Evolutionary conservation across 2,113 vertebrate species (phyloP), one percentile per base, ranked within the genome.

Genomic region (Gyps fulvus): DNA sequence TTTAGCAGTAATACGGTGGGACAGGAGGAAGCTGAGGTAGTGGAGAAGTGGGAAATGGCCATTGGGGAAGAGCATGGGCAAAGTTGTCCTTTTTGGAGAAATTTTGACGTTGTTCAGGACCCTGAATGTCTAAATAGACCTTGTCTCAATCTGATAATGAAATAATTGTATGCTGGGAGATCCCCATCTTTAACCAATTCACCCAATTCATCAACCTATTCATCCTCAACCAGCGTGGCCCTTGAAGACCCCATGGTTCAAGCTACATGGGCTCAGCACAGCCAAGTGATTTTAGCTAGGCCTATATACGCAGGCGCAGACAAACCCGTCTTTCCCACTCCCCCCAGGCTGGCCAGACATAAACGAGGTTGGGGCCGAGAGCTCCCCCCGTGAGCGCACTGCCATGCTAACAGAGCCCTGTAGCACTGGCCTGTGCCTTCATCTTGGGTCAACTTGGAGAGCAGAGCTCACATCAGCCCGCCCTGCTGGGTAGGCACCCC

Each of bases 321-420:
- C 1, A 74, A 70, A 81, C 18, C 10, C 0, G 0, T 5, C 5
- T 76, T 59, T 76, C 38, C 47, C 27, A 8, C 16, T 54, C 2
- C 9, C 20, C 26, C 26, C 31, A 40, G 61, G 19, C 0, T 80
- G 57, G 5, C 49, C 67, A 83, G 71, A 42, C 9, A 29, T 26
- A 57, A 88, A 29, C 9, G 9, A 55, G 16, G 16, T 47, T 73
- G 52, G 45, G 20, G 29, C 29, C 26, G 29, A 81, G 55, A 84
- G 32, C 10, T 88, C 19, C 61, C 2, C 2, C 9, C 0, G 1
- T 25, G 25, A 82, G 42, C 42, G 23, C 22, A 5, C 36, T 62
- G 78, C 31, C 10, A 1, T 16, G 27, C 45, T 45, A 42, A 43
- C 38, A 12, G 20, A 49, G 61, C 34, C 47, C 52, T 62, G 45